These are phyloP conservation scores for Ctena decussata DNA, from an alignment of 2,888 invertebrate genomes.

Conservation along the genomic window DNA sequence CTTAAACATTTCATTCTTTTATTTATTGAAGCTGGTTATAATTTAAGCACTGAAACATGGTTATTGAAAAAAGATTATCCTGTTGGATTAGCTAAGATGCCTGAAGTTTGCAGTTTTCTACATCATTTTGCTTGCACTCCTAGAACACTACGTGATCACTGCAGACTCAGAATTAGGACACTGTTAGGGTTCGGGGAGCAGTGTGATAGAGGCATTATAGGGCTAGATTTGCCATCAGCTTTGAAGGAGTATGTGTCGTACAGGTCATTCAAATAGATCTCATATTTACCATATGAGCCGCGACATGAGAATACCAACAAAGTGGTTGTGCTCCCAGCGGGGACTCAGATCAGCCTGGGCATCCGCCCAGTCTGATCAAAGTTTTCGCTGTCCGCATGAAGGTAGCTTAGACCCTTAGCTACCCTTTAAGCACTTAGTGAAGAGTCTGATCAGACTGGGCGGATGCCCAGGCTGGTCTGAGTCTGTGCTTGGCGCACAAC, in stretches of 20 bases:
- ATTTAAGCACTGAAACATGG: conserved; percentile 74
- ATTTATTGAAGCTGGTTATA: conserved; percentile 76
- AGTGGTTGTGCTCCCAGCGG: too few relatives aligned
- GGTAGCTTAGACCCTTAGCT: too few relatives aligned
- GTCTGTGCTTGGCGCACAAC: too few relatives aligned
- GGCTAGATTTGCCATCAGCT: conserved; percentile 26
- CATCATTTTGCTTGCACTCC: conserved; percentile 62
- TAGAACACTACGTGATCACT: conserved; percentile 58
- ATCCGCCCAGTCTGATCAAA: too few relatives aligned
- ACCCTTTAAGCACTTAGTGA: too few relatives aligned
- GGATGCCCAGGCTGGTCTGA: too few relatives aligned
- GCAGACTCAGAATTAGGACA: conserved; percentile 63
- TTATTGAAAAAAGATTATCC: conserved; percentile 66
- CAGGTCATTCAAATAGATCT: background rate
- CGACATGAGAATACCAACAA: too few relatives aligned
- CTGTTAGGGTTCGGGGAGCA: conserved; percentile 31
- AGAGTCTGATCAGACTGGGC: too few relatives aligned
- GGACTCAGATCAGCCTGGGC: too few relatives aligned
- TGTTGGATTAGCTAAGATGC: conserved; percentile 54
- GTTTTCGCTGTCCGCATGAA: too few relatives aligned
- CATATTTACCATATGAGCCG: too few relatives aligned
- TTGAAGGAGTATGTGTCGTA: conserved; percentile 43
- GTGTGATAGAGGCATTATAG: conserved; percentile 18
- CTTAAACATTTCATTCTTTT: conserved; percentile 68
- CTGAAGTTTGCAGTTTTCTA: conserved; percentile 61